phyloP scores from a whole-genome alignment of 2,888 invertebrate genomes.

The Habroteleia sp. region DNA sequence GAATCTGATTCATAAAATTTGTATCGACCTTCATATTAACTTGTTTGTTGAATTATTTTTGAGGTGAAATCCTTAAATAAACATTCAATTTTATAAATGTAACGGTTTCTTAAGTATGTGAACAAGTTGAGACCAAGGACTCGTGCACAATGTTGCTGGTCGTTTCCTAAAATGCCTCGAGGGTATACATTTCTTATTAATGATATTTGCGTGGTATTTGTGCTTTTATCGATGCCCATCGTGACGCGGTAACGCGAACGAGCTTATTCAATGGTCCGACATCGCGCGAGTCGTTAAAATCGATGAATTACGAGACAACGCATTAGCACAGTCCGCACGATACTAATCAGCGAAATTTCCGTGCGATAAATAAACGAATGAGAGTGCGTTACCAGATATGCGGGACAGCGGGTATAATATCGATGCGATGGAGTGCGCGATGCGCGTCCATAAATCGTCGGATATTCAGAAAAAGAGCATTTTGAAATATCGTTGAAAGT shows the following conservation, averaged over 20 bases:
- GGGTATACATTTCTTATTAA: slow-evolving; percentile 58
- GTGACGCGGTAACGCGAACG: slow-evolving; percentile 65
- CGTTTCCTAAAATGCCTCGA: slow-evolving; percentile 33
- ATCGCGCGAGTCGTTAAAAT: slow-evolving; percentile 75
- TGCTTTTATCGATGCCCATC: slow-evolving; percentile 61
- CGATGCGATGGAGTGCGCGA: slow-evolving; percentile 66
- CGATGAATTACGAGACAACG: slow-evolving; percentile 81
- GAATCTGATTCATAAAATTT: no score
- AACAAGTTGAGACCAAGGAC: slow-evolving; percentile 1
- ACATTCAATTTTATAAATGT: no score
- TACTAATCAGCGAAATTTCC: slow-evolving; percentile 81
- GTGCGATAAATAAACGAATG: slow-evolving; percentile 80
- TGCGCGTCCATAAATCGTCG: slow-evolving; percentile 63
- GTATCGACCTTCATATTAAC: no score
- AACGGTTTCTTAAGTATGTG: no score
- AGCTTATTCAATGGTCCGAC: slow-evolving; percentile 75
- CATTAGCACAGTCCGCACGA: slow-evolving; percentile 80
- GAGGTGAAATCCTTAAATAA: no score
- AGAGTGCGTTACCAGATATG: slow-evolving; percentile 74
- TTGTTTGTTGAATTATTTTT: no score
- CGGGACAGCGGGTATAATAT: slow-evolving; percentile 68
- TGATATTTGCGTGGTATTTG: slow-evolving; percentile 59
- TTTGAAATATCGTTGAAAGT: slow-evolving; percentile 63
- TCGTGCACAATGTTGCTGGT: slow-evolving; percentile 11
- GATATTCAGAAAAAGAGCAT: slow-evolving; percentile 65